These are phyloP conservation scores for Triplophysa dalaica DNA, from an alignment of 2,113 vertebrate species.

Conservation along the genomic window DNA sequence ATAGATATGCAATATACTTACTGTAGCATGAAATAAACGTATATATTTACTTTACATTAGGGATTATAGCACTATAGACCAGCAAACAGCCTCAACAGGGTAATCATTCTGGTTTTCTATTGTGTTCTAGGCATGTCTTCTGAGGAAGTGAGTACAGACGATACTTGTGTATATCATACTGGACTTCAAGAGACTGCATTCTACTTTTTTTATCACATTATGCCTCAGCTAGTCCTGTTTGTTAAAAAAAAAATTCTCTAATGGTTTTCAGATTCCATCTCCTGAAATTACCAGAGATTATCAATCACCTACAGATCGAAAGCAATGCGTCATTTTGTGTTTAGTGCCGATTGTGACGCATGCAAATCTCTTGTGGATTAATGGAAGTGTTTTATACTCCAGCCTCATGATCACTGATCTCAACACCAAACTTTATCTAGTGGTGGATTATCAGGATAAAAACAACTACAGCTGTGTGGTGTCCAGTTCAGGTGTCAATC, in stretches of 20 bases:
- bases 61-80: no score
- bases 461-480: background rate
- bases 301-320: no score
- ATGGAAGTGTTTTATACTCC: background rate
- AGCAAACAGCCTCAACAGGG: no score
- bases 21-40: no score
- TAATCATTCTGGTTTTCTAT: no score
- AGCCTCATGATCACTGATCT: background rate
- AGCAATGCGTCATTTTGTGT: background rate
- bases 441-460: background rate
- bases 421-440: background rate
- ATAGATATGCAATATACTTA: no score
- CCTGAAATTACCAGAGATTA: no score
- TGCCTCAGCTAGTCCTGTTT: background rate
- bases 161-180: no score
- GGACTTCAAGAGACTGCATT: no score
- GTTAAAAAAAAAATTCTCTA: background rate
- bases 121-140: no score
- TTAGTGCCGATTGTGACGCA: background rate
- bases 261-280: background rate
- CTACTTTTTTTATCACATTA: background rate
- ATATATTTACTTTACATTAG: no score
- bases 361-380: background rate
- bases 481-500: background rate
- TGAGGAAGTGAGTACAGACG: no score